Conservation (phyloP, 2,888 invertebrate species). For the Xanthia icteritia region DNA sequence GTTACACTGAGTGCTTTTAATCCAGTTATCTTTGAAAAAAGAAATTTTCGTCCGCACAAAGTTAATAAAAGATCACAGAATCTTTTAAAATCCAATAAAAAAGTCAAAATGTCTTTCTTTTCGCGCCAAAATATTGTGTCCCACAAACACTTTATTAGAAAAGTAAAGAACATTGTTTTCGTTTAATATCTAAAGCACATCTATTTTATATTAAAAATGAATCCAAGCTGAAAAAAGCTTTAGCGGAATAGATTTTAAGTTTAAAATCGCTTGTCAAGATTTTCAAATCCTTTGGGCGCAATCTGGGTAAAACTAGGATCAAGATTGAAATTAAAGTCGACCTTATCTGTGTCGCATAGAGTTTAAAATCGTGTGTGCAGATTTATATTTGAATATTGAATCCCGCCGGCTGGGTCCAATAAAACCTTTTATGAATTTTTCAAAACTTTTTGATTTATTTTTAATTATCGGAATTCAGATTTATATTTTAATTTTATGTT, state of each 20-base stretch:
- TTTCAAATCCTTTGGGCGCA: slow-evolving; percentile 28
- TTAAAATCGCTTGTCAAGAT: slow-evolving; percentile 29
- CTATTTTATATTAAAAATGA: slow-evolving; percentile 58
- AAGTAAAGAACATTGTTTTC: slow-evolving; percentile 48
- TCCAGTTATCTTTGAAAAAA: slow-evolving; percentile 3
- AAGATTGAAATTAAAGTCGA: slow-evolving; percentile 17
- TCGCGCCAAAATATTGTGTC: slow-evolving; percentile 42
- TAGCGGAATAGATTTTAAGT: accelerated
- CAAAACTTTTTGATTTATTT: slow-evolving; percentile 43
- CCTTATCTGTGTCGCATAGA: accelerated
- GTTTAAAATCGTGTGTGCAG: background rate
- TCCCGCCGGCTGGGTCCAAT: slow-evolving; percentile 22
- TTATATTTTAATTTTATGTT: slow-evolving; percentile 21
- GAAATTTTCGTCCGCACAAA: background rate
- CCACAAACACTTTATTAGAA: slow-evolving; percentile 51
- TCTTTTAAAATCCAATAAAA: slow-evolving; percentile 36
- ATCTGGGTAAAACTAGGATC: slow-evolving; percentile 33
- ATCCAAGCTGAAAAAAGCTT: slow-evolving; percentile 9
- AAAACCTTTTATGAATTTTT: slow-evolving; percentile 55
- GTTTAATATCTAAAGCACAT: slow-evolving; percentile 52
- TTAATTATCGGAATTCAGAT: slow-evolving; percentile 21
- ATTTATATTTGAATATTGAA: slow-evolving; percentile 33
- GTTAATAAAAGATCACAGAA: slow-evolving; percentile 22
- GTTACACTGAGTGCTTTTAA: slow-evolving; percentile 4
- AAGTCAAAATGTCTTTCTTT: slow-evolving; percentile 32